Conservation (phyloP, 2,888 invertebrate genomes). For the Aphidoletes aphidimyza region DNA sequence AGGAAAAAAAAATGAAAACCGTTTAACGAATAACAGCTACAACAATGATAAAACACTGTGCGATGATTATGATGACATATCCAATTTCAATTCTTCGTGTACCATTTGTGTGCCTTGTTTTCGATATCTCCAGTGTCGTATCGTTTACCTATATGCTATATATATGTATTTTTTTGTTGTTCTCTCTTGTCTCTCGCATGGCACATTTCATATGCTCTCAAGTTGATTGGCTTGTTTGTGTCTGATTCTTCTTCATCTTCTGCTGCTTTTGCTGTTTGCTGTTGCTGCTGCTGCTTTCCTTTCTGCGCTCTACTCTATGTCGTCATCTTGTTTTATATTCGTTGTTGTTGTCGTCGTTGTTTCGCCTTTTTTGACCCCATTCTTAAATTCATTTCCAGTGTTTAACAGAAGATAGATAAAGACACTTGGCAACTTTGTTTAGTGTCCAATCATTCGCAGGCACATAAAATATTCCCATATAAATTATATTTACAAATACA, state of each 20-base stretch:
- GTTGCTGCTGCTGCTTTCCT: background rate
- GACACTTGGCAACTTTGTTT: conserved; percentile 50
- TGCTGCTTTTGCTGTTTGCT: background rate
- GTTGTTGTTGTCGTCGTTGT: background rate
- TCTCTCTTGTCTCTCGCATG: conserved; percentile 9
- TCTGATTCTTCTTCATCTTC: background rate
- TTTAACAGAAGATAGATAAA: conserved; percentile 24
- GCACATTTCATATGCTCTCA: conserved; percentile 27
- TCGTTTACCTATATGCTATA: background rate
- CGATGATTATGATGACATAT: conserved; percentile 33
- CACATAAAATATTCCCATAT: background rate
- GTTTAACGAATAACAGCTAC: conserved; percentile 39
- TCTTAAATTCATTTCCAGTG: conserved; percentile 40
- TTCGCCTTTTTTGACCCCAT: conserved; percentile 44
- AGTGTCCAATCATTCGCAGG: background rate
- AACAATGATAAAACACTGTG: conserved; percentile 36
- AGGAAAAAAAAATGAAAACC: background rate
- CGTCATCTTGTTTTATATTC: no score
- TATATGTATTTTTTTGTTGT: background rate
- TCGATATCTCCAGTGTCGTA: background rate
- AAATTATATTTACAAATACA: background rate
- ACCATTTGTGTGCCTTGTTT: background rate
- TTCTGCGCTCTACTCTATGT: background rate
- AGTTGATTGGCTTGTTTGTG: conserved; percentile 44
- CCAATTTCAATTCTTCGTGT: background rate